Conservation (phyloP, 2,113 vertebrate species). For the Thermophis baileyi region DNA sequence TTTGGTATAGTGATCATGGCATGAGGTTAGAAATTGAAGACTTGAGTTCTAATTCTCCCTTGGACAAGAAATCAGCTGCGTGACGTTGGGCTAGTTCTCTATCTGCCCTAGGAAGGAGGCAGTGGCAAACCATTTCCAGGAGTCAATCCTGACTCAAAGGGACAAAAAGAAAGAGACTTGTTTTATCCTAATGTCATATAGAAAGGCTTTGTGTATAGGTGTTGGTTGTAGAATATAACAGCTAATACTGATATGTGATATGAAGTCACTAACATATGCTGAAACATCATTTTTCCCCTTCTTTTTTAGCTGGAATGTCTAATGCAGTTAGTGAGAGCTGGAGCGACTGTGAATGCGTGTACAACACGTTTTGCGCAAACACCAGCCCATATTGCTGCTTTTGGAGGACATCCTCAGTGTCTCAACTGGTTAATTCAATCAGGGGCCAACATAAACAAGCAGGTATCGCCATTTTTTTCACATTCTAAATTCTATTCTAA, state of each 20-base stretch:
- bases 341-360: constrained; percentile 84
- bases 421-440: constrained; percentile 90
- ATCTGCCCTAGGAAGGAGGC: neutral
- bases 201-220: neutral
- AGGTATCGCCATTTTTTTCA: constrained; percentile 72
- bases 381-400: constrained; percentile 89
- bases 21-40: neutral
- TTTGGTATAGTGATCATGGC: neutral
- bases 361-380: constrained; percentile 92
- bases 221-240: neutral
- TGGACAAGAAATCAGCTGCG: neutral
- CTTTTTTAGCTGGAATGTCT: constrained; percentile 88
- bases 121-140: neutral
- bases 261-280: neutral
- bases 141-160: neutral
- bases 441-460: constrained; percentile 90
- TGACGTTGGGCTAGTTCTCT: neutral
- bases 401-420: constrained; percentile 92
- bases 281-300: constrained; percentile 21
- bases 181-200: neutral
- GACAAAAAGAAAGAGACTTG: neutral
- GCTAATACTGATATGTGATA: neutral
- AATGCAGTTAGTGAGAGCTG: constrained; percentile 85
- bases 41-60: neutral
- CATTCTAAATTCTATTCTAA: neutral